Evolutionary conservation across 2,888 invertebrate genomes (phyloP).

Genomic region (Noctua pronuba): DNA sequence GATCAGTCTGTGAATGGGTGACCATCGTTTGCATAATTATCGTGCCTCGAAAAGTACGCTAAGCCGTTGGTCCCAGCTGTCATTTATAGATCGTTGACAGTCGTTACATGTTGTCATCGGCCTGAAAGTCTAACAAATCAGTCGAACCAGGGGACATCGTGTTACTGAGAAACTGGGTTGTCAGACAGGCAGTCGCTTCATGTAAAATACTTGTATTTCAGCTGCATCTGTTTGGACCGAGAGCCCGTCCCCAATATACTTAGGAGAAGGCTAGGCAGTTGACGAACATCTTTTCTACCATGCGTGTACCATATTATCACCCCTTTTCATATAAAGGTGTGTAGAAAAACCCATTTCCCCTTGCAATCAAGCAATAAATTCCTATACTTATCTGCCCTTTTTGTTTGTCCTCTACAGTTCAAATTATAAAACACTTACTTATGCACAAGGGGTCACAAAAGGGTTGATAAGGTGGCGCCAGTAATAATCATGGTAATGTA

Average conservation of each 20-base stretch:
- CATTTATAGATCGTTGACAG: too few species aligned
- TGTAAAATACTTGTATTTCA: not conserved
- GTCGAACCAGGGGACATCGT: too few species aligned
- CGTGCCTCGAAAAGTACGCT: too few species aligned
- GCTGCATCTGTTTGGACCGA: not conserved
- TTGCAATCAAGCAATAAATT: not conserved
- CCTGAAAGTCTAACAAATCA: too few species aligned
- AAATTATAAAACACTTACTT: not conserved
- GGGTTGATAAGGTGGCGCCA: not conserved
- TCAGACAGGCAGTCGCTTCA: not conserved
- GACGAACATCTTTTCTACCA: not conserved
- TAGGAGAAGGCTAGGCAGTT: not conserved
- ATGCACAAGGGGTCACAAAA: not conserved
- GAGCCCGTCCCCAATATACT: not conserved
- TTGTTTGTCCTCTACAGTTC: not conserved
- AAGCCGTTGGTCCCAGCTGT: too few species aligned
- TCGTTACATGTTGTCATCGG: too few species aligned
- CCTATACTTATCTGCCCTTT: not conserved
- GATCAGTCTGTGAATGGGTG: too few species aligned
- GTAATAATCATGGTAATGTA: not conserved
- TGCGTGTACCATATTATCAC: not conserved
- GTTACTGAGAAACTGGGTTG: too few species aligned
- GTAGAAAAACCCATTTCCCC: constrained; percentile 11
- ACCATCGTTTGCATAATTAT: too few species aligned
- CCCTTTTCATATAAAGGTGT: not conserved